Percentiles rank a stretch among this genome's conserved stretches.
phyloP scores from a whole-genome alignment of 2,888 invertebrate genomes.

The Epinotia bilunana region DNA sequence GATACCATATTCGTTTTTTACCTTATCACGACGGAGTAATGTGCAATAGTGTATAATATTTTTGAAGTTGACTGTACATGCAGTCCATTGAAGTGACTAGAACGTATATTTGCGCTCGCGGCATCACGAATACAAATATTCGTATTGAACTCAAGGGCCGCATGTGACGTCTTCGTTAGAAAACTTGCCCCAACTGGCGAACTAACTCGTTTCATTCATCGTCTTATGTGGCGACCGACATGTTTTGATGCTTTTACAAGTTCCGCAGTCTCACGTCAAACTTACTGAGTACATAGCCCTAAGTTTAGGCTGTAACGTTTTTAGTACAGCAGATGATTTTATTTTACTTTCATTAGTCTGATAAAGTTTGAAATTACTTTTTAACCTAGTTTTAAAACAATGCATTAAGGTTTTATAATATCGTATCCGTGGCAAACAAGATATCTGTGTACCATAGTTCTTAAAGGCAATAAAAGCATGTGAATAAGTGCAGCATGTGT shows the following conservation, averaged over 20 bases:
- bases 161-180: slow-evolving; percentile 70
- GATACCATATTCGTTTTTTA: too few species aligned
- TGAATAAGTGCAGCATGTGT: too few species aligned
- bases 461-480: neutral
- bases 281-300: neutral
- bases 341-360: slow-evolving; percentile 3
- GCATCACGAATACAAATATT: slow-evolving; percentile 57
- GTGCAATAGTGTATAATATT: too few species aligned
- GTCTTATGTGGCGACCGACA: slow-evolving; percentile 55
- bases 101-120: slow-evolving; percentile 38
- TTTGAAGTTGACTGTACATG: neutral
- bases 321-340: neutral
- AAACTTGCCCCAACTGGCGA: slow-evolving; percentile 68
- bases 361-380: neutral
- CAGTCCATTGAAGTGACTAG: neutral
- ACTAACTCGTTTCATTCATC: slow-evolving; percentile 72
- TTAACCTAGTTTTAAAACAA: slow-evolving; percentile 13
- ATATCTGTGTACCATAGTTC: neutral
- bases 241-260: slow-evolving; percentile 54
- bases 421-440: neutral
- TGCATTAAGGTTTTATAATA: neutral
- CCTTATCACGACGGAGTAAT: too few species aligned
- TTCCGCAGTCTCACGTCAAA: neutral
- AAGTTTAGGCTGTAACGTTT: neutral
- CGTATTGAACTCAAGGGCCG: slow-evolving; percentile 60